phyloP scores from a whole-genome alignment of 2,888 invertebrate genomes.

The Conops quadrifasciatus region DNA sequence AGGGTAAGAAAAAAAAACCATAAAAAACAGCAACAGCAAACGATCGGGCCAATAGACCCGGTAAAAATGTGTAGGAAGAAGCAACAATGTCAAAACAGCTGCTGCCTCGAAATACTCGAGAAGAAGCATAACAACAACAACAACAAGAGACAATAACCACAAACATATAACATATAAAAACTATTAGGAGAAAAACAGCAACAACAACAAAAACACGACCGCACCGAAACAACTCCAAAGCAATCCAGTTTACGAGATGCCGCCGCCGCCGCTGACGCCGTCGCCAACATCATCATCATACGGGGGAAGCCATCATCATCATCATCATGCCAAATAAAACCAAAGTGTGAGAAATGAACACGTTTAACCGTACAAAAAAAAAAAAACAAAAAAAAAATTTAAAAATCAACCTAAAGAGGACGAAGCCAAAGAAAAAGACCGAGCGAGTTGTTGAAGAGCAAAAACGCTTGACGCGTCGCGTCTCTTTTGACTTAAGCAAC shows the following conservation, averaged over 20 bases:
- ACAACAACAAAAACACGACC: not conserved
- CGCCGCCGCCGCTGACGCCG: no score
- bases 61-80: slow-evolving; percentile 14
- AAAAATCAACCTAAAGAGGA: no score
- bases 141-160: slow-evolving; percentile 15
- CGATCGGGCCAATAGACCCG: no score
- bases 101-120: slow-evolving; percentile 42
- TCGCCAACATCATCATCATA: not conserved
- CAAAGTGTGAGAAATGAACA: slow-evolving; percentile 25
- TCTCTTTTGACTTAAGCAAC: no score
- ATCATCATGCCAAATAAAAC: no score
- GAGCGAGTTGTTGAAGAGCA: no score
- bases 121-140: slow-evolving; percentile 17
- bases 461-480: no score
- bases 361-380: slow-evolving; percentile 31
- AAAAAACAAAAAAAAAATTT: slow-evolving; percentile 6
- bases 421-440: no score
- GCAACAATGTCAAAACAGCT: slow-evolving; percentile 35
- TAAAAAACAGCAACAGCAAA: not conserved
- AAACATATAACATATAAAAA: slow-evolving; percentile 1
- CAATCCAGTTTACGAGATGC: not conserved
- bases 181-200: not conserved
- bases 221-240: not conserved
- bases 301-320: not conserved
- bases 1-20: no score